A percentile compares a stretch with the other conserved stretches of the same genome.
phyloP scores from a whole-genome alignment of 2,888 invertebrate species.

The Plebejus anna region DNA sequence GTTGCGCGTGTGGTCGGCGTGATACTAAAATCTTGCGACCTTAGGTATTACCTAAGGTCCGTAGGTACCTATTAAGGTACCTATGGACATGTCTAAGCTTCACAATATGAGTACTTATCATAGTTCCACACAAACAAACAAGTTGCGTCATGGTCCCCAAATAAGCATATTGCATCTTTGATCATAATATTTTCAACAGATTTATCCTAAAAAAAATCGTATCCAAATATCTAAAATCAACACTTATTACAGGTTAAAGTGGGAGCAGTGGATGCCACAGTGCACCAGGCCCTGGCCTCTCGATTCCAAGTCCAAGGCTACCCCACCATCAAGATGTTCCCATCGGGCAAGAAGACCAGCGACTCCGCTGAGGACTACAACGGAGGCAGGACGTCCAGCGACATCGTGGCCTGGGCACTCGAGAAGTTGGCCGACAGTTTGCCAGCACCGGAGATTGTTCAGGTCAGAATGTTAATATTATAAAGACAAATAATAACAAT shows the following conservation, averaged over 20 bases:
- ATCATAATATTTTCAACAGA: too few relatives aligned
- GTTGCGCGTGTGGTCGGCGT: too few relatives aligned
- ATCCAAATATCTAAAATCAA: background rate
- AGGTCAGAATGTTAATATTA: conserved; percentile 69
- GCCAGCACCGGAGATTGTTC: conserved; percentile 92
- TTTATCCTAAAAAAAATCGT: too few relatives aligned
- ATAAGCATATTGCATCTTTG: too few relatives aligned
- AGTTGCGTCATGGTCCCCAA: too few relatives aligned
- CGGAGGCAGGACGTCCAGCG: conserved; percentile 93
- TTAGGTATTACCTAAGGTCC: too few relatives aligned
- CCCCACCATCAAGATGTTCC: conserved; percentile 97
- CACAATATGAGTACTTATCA: too few relatives aligned
- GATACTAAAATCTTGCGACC: too few relatives aligned
- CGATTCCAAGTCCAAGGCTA: conserved; percentile 95
- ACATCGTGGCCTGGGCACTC: conserved; percentile 94
- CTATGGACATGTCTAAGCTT: too few relatives aligned
- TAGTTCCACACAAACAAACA: too few relatives aligned
- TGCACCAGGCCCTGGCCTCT: conserved; percentile 88
- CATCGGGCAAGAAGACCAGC: conserved; percentile 84
- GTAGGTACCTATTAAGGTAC: too few relatives aligned
- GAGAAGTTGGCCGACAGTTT: conserved; percentile 93
- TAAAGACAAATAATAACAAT: too few relatives aligned
- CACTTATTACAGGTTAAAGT: conserved; percentile 83
- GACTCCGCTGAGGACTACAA: conserved; percentile 91
- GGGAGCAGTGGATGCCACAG: conserved; percentile 97